phyloP scores from a whole-genome alignment of 1,140 invertebrate genomes.

The Penaeus vannamei region DNA sequence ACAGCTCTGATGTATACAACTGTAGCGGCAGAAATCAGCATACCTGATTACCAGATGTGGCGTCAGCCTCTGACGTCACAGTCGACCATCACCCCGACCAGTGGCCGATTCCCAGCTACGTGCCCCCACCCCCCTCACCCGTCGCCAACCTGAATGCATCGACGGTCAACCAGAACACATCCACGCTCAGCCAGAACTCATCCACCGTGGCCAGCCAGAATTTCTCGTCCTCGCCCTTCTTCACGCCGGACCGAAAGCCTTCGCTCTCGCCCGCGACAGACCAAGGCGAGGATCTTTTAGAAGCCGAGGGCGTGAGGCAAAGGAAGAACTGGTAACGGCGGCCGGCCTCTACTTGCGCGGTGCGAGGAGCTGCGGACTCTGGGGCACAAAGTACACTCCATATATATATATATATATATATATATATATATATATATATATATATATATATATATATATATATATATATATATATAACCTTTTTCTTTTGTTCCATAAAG shows the following conservation, averaged over 20 bases:
- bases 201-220: not conserved
- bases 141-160: slow-evolving; percentile 9
- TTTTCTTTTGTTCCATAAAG: too few species aligned
- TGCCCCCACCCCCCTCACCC: slow-evolving; percentile 56
- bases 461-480: too few species aligned
- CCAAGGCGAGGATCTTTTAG: slow-evolving; percentile 38
- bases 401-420: too few species aligned
- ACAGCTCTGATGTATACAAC: slow-evolving; percentile 64
- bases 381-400: too few species aligned
- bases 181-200: too few species aligned
- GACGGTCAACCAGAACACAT: not conserved
- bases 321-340: slow-evolving; percentile 38
- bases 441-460: too few species aligned
- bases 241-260: slow-evolving; percentile 16
- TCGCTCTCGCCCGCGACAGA: slow-evolving; percentile 20
- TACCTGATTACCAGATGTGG: slow-evolving; percentile 68
- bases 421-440: too few species aligned
- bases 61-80: slow-evolving; percentile 67
- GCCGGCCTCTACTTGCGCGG: too few species aligned
- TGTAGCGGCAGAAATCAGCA: slow-evolving; percentile 62
- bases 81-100: slow-evolving; percentile 25
- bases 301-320: slow-evolving; percentile 38
- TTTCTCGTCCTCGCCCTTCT: slow-evolving; percentile 26
- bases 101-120: slow-evolving; percentile 49
- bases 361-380: too few species aligned